A percentile compares a stretch with the other conserved stretches of the same genome.
These are phyloP conservation scores for Callyntrura sp. DNA, from an alignment of 2,888 invertebrate species.

Conservation along the genomic window DNA sequence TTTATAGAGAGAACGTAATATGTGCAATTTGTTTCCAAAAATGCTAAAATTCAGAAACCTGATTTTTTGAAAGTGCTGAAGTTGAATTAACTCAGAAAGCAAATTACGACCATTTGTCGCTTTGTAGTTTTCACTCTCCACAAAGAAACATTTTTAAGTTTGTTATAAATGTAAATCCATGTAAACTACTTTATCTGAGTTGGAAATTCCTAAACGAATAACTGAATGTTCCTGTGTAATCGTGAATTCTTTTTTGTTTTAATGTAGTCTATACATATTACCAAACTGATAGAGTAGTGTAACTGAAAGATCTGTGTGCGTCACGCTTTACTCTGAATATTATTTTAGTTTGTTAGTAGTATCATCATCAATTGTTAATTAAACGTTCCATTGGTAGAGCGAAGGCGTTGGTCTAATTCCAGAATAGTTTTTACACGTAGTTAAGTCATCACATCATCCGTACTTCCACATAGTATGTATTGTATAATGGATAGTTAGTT, in stretches of 20 bases:
- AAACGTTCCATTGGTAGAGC: conserved; percentile 48
- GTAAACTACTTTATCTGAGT: conserved; percentile 1
- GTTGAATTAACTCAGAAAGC: not conserved
- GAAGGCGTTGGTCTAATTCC: conserved; percentile 34
- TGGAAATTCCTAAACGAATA: conserved; percentile 25
- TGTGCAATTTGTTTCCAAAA: conserved; percentile 59
- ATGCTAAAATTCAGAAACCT: not conserved
- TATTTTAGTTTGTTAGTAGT: conserved; percentile 11
- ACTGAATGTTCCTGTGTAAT: conserved; percentile 66
- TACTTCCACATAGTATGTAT: conserved; percentile 55
- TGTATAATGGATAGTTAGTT: no score
- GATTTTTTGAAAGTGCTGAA: not conserved
- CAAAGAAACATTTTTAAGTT: not conserved
- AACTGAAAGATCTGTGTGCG: conserved; percentile 76
- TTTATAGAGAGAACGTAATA: conserved; percentile 32
- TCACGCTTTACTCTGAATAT: conserved; percentile 71
- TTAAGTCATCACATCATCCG: no score
- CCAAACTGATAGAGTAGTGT: conserved; percentile 37
- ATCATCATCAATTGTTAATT: conserved; percentile 53
- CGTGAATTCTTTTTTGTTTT: conserved; percentile 55
- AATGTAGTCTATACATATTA: not conserved
- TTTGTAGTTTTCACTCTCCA: conserved; percentile 19
- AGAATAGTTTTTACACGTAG: not conserved
- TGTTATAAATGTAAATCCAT: not conserved
- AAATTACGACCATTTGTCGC: not conserved